phyloP scores from a whole-genome alignment of 2,113 vertebrate genomes.

The Daphoenositta chrysoptera region DNA sequence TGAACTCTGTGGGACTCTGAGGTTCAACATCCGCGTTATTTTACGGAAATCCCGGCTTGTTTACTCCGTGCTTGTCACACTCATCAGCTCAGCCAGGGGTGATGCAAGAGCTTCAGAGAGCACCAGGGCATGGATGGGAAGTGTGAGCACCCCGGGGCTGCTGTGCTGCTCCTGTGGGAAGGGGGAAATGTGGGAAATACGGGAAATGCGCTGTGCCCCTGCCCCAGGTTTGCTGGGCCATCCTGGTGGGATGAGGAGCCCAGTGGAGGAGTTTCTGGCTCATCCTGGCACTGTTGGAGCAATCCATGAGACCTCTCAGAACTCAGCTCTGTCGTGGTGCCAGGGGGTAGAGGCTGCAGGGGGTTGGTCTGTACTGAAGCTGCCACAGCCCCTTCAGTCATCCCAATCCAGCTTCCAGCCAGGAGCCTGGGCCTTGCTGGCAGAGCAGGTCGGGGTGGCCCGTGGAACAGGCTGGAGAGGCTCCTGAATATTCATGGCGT shows the following conservation, averaged over 20 bases:
- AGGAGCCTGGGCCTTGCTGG: background rate
- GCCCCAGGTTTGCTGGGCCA: background rate
- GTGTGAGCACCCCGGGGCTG: background rate
- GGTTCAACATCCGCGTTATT: background rate
- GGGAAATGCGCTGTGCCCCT: accelerated
- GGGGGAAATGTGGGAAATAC: accelerated
- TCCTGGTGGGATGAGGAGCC: background rate
- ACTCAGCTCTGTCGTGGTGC: background rate
- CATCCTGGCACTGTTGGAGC: accelerated
- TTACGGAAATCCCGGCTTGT: background rate
- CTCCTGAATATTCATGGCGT: background rate
- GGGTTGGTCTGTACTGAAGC: background rate
- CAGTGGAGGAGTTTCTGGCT: background rate
- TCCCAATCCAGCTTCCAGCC: accelerated
- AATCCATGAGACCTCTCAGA: background rate
- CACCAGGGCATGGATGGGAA: background rate
- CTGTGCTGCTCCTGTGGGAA: background rate
- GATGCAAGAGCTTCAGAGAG: conserved; percentile 31
- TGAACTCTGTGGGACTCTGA: background rate
- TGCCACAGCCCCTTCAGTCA: background rate
- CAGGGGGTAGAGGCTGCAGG: background rate
- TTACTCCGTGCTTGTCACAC: background rate
- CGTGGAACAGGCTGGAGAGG: conserved; percentile 11
- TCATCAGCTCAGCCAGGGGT: conserved; percentile 2
- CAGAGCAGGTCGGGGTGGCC: background rate